phyloP scores from a whole-genome alignment of 2,113 vertebrate species.

The Petaurus breviceps region DNA sequence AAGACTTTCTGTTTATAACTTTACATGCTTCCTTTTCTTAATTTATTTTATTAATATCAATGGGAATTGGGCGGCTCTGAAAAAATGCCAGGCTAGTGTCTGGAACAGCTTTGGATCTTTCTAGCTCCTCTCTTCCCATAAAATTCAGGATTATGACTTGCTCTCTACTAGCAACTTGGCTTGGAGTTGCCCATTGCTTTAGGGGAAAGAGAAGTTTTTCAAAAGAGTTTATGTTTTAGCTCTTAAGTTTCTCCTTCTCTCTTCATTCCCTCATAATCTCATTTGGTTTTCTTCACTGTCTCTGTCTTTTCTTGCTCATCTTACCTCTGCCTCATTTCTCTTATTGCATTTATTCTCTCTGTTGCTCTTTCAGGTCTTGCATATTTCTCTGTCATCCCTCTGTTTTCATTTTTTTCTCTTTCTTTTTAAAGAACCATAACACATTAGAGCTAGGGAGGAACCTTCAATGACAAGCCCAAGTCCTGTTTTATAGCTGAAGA shows the following conservation, averaged over 20 bases:
- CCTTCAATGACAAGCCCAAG: not conserved
- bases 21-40: constrained; percentile 42
- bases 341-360: not conserved
- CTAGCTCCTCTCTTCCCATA: constrained; percentile 60
- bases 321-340: not conserved
- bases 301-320: not conserved
- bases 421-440: not conserved
- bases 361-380: not conserved
- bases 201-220: constrained; percentile 12
- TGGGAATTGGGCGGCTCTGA: constrained; percentile 66
- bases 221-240: constrained; percentile 47
- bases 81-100: constrained; percentile 71
- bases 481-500: not conserved
- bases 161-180: not conserved
- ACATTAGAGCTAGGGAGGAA: not conserved
- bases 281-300: not conserved
- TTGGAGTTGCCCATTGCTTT: constrained; percentile 29
- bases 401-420: not conserved
- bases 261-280: not conserved
- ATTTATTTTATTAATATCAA: constrained; percentile 70
- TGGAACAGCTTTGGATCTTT: constrained; percentile 61
- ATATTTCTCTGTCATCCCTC: not conserved
- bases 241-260: not conserved
- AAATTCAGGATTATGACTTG: constrained; percentile 41
- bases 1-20: constrained; percentile 61